Evolutionary conservation across 2,797 vertebrate species (phyloP), one percentile per base, ranked within the genome.

Genomic region (Numenius phaeopus): DNA sequence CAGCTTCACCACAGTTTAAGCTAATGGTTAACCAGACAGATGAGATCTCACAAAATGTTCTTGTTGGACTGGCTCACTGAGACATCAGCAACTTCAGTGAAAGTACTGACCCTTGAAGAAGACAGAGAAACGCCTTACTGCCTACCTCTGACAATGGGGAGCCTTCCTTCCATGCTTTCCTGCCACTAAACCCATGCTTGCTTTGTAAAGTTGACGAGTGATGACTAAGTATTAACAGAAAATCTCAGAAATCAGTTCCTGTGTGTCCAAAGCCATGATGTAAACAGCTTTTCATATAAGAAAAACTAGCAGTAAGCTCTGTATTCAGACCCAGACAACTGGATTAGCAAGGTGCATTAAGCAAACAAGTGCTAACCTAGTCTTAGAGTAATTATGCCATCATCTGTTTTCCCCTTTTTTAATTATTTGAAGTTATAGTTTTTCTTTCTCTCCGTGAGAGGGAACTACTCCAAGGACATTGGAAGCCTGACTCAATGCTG

Each of bases 11-110:
- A 50, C 15, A 71, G 57, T 73, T 94, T 64, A 93, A 93, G 69
- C 32, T 75, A 94, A 92, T 89, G 85, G 70, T 88, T 88, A 96
- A 94, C 80, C 77, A 87, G 76, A 69, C 61, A 94, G 93, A 95
- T 92, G 81, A 95, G 90, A 96, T 96, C 92, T 85, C 82, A 91
- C 15, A n/a, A 79, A 94, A 77, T 59, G 32, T 8, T 85, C 46
- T 6, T 94, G 84, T 86, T 77, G 47, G 34, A 75, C 61, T 85
- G 49, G 58, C 84, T 93, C 65, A 83, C 49, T 81, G 71, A 92
- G 62, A 89, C 78, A 75, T 29, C 10, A 90, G 88, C 59, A 94
- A 82, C 71, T 75, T 61, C 57, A 94, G 37, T 46, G 49, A 67
- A 93, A 85, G 82, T 54, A 89, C 30, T 64, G 50, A 92, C 61